These are phyloP conservation scores for Caenorhabditis sp. DNA, from an alignment of 2,888 invertebrate genomes.

Conservation along the genomic window DNA sequence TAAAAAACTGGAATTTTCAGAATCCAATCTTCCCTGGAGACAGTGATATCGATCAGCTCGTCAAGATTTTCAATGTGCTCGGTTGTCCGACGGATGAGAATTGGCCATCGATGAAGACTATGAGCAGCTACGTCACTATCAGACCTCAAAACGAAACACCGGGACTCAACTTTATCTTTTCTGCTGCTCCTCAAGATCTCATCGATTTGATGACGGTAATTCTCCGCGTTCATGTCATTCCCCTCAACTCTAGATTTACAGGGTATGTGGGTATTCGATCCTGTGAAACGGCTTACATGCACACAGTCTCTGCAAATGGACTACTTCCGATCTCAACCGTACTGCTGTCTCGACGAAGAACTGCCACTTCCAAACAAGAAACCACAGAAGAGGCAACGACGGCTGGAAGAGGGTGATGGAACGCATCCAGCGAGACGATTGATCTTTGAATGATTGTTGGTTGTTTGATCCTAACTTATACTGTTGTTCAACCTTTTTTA, in stretches of 20 bases:
- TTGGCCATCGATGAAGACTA: conserved; percentile 89
- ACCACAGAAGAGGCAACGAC: conserved; percentile 40
- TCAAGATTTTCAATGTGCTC: conserved; percentile 94
- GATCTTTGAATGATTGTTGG: conserved; percentile 42
- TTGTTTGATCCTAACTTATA: not conserved
- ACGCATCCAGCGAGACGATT: conserved; percentile 37
- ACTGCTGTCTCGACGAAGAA: conserved; percentile 80
- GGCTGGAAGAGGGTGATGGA: conserved; percentile 40
- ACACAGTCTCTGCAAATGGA: conserved; percentile 77
- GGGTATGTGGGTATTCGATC: conserved; percentile 77
- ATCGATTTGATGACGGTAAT: conserved; percentile 87
- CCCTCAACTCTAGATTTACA: conserved; percentile 3
- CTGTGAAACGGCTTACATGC: conserved; percentile 76
- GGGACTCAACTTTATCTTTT: conserved; percentile 91
- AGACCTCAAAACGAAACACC: conserved; percentile 85
- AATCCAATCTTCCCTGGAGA: conserved; percentile 97
- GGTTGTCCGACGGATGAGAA: conserved; percentile 94
- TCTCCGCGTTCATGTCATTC: not conserved
- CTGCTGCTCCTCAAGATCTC: conserved; percentile 94
- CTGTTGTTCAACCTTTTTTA: not conserved
- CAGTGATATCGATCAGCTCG: conserved; percentile 96
- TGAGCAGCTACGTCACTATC: conserved; percentile 95
- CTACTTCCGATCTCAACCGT: conserved; percentile 79
- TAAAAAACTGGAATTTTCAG: conserved; percentile 75
- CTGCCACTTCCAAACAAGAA: conserved; percentile 75